phyloP scores from a whole-genome alignment of 2,113 vertebrate species.

The Cromileptes altivelis region DNA sequence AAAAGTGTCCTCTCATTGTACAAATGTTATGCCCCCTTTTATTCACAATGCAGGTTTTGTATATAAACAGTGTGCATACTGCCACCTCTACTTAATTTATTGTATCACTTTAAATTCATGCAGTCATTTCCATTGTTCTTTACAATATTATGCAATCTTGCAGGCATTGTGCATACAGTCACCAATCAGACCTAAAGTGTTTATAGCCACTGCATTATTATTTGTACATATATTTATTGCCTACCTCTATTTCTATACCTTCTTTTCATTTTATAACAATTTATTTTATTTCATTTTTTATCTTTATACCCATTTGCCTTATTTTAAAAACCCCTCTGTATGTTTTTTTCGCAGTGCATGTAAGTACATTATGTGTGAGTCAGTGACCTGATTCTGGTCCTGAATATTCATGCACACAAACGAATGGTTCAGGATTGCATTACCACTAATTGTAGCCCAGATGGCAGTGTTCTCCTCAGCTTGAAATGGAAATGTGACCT shows the following conservation, averaged over 20 bases:
- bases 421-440: conserved; percentile 52
- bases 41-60: background rate
- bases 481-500: conserved; percentile 48
- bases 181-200: background rate
- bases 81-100: background rate
- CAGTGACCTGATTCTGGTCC: background rate
- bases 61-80: background rate
- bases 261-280: background rate
- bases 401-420: conserved; percentile 48
- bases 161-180: background rate
- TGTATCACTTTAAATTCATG: background rate
- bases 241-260: background rate
- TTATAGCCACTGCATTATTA: background rate
- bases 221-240: background rate
- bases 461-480: conserved; percentile 82
- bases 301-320: background rate
- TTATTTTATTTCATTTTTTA: background rate
- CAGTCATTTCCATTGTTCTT: background rate
- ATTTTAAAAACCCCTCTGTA: background rate
- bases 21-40: background rate
- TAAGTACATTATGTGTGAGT: background rate
- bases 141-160: background rate
- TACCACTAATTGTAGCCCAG: conserved; percentile 70
- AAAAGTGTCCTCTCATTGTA: background rate
- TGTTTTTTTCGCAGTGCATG: background rate